These are phyloP conservation scores for Cephus nigrinus DNA, from an alignment of 2,888 invertebrate species.

Conservation along the genomic window DNA sequence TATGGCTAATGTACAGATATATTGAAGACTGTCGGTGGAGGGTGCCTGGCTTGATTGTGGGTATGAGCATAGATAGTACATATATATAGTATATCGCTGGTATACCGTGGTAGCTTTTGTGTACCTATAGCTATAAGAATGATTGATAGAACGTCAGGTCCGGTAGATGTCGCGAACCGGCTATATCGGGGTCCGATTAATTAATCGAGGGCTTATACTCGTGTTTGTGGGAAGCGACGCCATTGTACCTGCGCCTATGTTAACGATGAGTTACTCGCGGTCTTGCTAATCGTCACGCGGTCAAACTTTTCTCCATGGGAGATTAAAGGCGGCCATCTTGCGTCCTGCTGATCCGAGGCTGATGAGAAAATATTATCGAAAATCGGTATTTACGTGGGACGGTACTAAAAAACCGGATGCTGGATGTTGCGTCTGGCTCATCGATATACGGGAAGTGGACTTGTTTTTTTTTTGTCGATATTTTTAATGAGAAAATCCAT, in stretches of 20 bases:
- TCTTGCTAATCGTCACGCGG: background rate
- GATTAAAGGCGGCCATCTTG: background rate
- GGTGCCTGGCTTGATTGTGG: background rate
- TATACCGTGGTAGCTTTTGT: background rate
- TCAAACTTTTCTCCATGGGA: background rate
- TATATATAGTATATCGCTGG: background rate
- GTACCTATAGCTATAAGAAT: background rate
- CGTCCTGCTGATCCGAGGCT: background rate
- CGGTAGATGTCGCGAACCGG: background rate
- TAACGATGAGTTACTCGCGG: background rate
- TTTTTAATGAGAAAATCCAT: conserved; percentile 50
- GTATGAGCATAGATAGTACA: background rate
- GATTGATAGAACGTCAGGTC: background rate
- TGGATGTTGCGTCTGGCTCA: background rate
- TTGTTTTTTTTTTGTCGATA: conserved; percentile 48
- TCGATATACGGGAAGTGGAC: background rate
- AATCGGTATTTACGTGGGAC: background rate
- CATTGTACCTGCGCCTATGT: background rate
- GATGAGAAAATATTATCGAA: background rate
- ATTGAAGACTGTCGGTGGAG: background rate
- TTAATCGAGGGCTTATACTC: background rate
- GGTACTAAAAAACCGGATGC: background rate
- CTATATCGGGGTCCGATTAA: background rate
- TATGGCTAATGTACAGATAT: background rate
- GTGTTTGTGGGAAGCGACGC: background rate